A percentile compares a stretch with the other conserved stretches of the same genome.
These are phyloP conservation scores for Papilio dardanus DNA, from an alignment of 1,140 invertebrate genomes.

Conservation along the genomic window DNA sequence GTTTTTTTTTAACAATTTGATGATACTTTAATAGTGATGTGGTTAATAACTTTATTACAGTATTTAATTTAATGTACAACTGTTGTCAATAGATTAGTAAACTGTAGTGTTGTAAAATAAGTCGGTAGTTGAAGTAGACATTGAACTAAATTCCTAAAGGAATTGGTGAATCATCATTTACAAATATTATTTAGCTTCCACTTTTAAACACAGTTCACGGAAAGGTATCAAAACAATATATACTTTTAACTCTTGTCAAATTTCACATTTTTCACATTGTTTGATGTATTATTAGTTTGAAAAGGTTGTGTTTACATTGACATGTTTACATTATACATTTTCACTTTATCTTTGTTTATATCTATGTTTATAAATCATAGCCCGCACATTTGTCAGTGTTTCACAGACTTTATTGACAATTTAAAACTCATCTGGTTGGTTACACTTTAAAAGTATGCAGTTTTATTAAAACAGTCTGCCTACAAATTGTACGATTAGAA, in stretches of 20 bases:
- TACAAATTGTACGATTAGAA: not conserved
- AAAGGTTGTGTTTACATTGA: not conserved
- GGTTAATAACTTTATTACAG: constrained; percentile 17
- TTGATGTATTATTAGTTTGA: not conserved
- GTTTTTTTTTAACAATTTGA: constrained; percentile 15
- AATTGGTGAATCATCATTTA: constrained; percentile 21
- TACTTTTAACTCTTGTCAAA: not conserved
- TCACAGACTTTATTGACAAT: not conserved
- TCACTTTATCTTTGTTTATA: not conserved
- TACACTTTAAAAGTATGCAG: not conserved
- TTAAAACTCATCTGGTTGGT: not conserved
- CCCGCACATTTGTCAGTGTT: not conserved
- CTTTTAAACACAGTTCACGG: not conserved
- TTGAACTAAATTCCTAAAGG: not conserved
- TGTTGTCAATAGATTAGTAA: not conserved
- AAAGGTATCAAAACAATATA: constrained; percentile 16
- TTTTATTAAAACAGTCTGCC: not conserved
- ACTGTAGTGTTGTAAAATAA: constrained; percentile 4
- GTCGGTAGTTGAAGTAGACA: not conserved
- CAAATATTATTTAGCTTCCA: not conserved
- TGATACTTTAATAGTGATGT: constrained; percentile 23
- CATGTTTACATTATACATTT: not conserved
- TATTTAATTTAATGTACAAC: not conserved
- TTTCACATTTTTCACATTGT: not conserved
- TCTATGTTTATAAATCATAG: not conserved